Conservation (phyloP, 2,797 vertebrate genomes). For the Brachyrhaphis roseni region DNA sequence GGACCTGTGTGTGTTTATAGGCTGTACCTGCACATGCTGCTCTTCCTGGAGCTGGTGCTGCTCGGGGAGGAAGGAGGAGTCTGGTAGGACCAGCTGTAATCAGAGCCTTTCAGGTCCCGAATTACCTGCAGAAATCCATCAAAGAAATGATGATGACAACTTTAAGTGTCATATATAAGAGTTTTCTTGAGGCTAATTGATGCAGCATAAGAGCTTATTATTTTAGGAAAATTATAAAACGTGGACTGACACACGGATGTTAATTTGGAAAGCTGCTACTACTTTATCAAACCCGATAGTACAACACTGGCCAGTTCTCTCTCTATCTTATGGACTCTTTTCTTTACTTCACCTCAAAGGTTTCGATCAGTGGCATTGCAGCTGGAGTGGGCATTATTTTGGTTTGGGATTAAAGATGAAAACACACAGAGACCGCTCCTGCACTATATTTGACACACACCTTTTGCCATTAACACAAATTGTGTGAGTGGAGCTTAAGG, state of each 20-base stretch:
- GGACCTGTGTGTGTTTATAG: not conserved
- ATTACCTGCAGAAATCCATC: conserved; percentile 85
- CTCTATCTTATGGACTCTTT: not conserved
- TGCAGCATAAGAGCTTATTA: not conserved
- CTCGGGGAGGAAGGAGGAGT: conserved; percentile 95
- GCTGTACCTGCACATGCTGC: conserved; percentile 95
- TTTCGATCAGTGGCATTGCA: not conserved
- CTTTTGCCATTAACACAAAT: not conserved
- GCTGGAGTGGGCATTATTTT: not conserved
- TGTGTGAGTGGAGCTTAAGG: not conserved
- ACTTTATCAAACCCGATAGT: not conserved
- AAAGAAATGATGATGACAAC: not conserved
- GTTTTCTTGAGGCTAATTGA: not conserved
- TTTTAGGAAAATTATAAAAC: not conserved
- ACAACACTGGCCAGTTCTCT: not conserved
- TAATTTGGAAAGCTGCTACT: not conserved
- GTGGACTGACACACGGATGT: not conserved
- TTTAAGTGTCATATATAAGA: not conserved
- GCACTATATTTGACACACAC: not conserved
- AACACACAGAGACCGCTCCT: not conserved
- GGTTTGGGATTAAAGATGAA: not conserved
- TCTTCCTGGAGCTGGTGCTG: conserved; percentile 93
- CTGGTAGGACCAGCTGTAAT: conserved; percentile 98
- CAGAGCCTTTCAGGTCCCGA: conserved; percentile 95
- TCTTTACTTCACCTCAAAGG: not conserved